Base-by-base conservation (phyloP, 2,797 vertebrate genomes). In the Ispidina picta region DNA sequence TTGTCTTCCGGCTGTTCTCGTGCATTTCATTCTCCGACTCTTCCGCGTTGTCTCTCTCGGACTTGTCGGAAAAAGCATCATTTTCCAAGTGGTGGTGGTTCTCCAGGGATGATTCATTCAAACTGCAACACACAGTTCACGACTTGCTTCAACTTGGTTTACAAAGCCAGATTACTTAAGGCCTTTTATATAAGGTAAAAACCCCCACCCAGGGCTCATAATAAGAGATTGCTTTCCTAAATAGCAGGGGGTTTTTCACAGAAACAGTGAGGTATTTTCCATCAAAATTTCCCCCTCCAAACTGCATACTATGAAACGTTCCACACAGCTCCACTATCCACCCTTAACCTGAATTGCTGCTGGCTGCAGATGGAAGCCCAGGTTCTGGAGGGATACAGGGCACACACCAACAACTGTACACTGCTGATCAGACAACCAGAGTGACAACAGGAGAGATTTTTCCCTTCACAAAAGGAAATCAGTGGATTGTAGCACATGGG, bases 41-140 rank as follows among this genome's bases (percentile, higher is more conserved):
- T n/a, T 99, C 99, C 0, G 98, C 71, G 6, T 97, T 98, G 92
- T 99, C 99, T 21, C 98, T 97, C 96, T 99, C 99, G 0, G 98
- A 99, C 96, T 99, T 99, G 98, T 99, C 98, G 0, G 99, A 99
- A 94, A 98, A 98, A 21, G 98, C 98, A 6, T 99, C 99, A 0
- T 98, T 98, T 97, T 99, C 99, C 98, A 98, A 97, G 19, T 96
- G 94, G 58, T 97, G 95, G 91, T 98, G 98, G 95, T 97, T 98
- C 86, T 98, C 98, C 75, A 97, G 96, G 91, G 97, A 94, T 4
- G 97, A 96, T 69, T 99, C 98, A 64, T 98, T 98, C 97, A 99
- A 96, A 77, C 99, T 99, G 96, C 81, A 97, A 93, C 20, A 91
- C 44, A 96, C 37, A 72, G 70, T 77, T 85, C 37, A 72, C 89